Percentiles rank a stretch among this genome's conserved stretches.
phyloP scores from a whole-genome alignment of 2,113 vertebrate genomes.

The Heterochromis multidens region DNA sequence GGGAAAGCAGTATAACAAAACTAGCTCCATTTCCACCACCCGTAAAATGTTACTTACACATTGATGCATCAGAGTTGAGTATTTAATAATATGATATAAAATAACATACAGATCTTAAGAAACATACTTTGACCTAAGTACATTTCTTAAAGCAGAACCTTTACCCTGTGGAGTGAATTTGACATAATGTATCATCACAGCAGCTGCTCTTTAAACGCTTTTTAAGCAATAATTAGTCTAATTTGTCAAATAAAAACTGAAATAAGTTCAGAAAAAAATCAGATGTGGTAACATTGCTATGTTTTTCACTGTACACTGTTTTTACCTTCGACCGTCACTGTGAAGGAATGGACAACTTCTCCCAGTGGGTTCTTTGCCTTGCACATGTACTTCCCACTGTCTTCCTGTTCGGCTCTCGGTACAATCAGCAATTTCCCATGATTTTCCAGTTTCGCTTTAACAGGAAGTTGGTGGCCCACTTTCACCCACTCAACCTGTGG shows the following conservation, averaged over 20 bases:
- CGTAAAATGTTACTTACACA: not conserved
- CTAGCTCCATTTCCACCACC: not conserved
- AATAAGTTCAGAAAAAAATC: not conserved
- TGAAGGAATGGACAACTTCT: constrained; percentile 78
- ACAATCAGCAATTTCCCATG: constrained; percentile 84
- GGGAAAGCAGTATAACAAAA: not conserved
- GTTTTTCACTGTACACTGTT: no score
- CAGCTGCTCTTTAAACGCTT: not conserved
- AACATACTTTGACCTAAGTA: not conserved
- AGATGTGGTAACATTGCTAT: not conserved
- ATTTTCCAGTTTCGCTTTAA: constrained; percentile 72
- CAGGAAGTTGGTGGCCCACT: constrained; percentile 69
- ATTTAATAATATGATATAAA: not conserved
- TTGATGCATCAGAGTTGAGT: not conserved
- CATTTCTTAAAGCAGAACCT: not conserved
- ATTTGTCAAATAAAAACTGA: not conserved
- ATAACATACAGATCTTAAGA: not conserved
- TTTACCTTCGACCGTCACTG: constrained; percentile 86
- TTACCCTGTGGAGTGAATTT: not conserved
- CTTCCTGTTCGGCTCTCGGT: constrained; percentile 72
- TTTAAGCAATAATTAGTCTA: not conserved
- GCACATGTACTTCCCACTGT: constrained; percentile 87
- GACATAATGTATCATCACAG: not conserved
- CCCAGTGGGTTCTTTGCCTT: constrained; percentile 83
- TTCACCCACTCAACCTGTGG: constrained; percentile 87